phyloP scores from a whole-genome alignment of 1,140 invertebrate genomes.

The Aplysia californica region DNA sequence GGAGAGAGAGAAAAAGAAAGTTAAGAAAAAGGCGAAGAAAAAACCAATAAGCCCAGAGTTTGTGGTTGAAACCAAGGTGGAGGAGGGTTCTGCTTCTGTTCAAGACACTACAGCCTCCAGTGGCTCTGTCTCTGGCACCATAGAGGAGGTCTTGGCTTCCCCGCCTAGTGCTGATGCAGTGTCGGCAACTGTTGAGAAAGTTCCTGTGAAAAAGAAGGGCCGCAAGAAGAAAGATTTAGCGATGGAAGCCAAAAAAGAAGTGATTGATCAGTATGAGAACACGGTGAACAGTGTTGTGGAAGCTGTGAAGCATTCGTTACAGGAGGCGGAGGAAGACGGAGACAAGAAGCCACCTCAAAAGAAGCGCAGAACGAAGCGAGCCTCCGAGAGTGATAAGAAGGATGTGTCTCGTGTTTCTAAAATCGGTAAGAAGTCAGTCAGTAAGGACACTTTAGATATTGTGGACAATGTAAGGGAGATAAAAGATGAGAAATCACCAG shows the following conservation, averaged over 20 bases:
- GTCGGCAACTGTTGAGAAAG: slow-evolving; percentile 11
- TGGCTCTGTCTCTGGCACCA: too few relatives aligned
- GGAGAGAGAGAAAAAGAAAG: slow-evolving; percentile 43
- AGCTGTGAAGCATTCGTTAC: slow-evolving; percentile 21
- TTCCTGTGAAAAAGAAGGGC: slow-evolving; percentile 62
- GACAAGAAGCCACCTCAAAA: slow-evolving; percentile 11
- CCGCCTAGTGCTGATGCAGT: not conserved
- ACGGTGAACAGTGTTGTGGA: slow-evolving; percentile 38
- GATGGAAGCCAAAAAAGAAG: slow-evolving; percentile 35
- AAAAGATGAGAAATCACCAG: slow-evolving; percentile 26
- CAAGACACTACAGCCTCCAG: not conserved
- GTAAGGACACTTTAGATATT: slow-evolving; percentile 24
- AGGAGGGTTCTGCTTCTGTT: not conserved
- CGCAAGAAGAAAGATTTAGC: slow-evolving; percentile 39
- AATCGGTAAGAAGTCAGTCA: slow-evolving; percentile 6
- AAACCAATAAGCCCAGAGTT: slow-evolving; percentile 20
- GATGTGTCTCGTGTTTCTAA: slow-evolving; percentile 6
- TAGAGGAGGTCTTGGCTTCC: not conserved
- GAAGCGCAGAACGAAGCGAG: slow-evolving; percentile 27
- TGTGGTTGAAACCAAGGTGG: slow-evolving; percentile 1
- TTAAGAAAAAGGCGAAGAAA: slow-evolving; percentile 43
- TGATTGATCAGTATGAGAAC: slow-evolving; percentile 31
- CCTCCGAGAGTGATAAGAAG: slow-evolving; percentile 31
- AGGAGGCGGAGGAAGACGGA: slow-evolving; percentile 13
- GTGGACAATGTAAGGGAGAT: too few relatives aligned